phyloP scores from a whole-genome alignment of 1,140 invertebrate genomes.

The Sarcophaga peregrina region DNA sequence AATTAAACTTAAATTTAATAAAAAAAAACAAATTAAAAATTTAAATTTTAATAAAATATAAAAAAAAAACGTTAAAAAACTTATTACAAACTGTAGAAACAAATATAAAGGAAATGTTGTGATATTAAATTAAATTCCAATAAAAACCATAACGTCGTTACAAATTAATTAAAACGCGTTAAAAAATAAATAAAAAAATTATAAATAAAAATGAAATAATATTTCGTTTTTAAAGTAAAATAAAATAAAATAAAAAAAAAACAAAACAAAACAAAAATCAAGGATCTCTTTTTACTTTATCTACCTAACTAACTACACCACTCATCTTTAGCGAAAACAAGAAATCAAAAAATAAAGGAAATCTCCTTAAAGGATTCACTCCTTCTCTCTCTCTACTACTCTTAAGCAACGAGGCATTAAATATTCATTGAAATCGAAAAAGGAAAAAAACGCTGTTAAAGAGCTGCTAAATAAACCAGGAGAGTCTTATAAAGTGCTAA shows the following conservation, averaged over 20 bases:
- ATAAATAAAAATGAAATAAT: not conserved
- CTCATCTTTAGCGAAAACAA: not conserved
- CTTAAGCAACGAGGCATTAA: too few species aligned
- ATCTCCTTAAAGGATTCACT: too few species aligned
- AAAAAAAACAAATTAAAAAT: slow-evolving; percentile 10
- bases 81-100: not conserved
- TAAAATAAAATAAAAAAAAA: not conserved
- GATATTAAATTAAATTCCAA: slow-evolving; percentile 9
- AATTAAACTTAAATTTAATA: too few species aligned
- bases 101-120: slow-evolving; percentile 18
- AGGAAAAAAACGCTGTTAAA: too few species aligned
- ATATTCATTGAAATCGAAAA: too few species aligned
- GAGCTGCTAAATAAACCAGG: too few species aligned
- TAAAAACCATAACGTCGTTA: not conserved
- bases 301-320: not conserved
- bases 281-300: not conserved
- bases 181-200: not conserved
- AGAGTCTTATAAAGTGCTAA: too few species aligned
- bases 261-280: not conserved
- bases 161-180: not conserved
- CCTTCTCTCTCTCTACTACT: too few species aligned
- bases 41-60: not conserved
- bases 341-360: too few species aligned
- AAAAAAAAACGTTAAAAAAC: slow-evolving; percentile 18
- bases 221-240: not conserved